Conservation (phyloP, 2,888 invertebrate genomes). For the Polyommatus iphigenia region DNA sequence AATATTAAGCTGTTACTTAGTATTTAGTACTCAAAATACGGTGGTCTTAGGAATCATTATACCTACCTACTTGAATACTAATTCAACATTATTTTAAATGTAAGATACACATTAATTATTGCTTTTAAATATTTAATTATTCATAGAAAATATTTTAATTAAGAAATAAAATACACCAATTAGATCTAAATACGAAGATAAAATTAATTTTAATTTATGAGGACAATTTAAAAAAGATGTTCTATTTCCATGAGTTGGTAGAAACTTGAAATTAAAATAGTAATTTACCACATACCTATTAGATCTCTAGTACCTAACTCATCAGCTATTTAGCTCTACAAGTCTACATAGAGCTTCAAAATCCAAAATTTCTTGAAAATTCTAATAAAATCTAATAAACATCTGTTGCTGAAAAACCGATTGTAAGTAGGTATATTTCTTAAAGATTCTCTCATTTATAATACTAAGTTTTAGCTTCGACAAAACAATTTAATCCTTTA, state of each 20-base stretch:
- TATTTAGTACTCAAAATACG: neutral
- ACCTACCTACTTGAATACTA: neutral
- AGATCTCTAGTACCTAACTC: too few species aligned
- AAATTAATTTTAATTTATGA: neutral
- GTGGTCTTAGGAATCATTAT: too few species aligned
- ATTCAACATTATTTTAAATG: neutral
- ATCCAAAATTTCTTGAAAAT: too few species aligned
- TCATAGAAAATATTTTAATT: neutral
- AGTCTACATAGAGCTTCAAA: neutral
- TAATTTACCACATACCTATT: neutral
- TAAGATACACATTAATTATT: neutral
- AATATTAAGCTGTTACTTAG: neutral
- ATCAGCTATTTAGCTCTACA: neutral
- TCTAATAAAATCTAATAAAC: too few species aligned
- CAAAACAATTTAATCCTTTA: neutral
- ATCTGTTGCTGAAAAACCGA: too few species aligned
- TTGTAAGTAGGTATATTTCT: too few species aligned
- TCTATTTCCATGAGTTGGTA: neutral
- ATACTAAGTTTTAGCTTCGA: neutral
- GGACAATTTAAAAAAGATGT: neutral
- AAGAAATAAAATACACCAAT: slow-evolving; percentile 1
- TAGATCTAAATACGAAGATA: neutral
- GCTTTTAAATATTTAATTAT: slow-evolving; percentile 15
- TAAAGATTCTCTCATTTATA: neutral
- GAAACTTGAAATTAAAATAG: neutral